A percentile compares a stretch with the other conserved stretches of the same genome.
Evolutionary conservation across 2,888 invertebrate genomes (phyloP).

Genomic region (Siphlonurus alternatus): DNA sequence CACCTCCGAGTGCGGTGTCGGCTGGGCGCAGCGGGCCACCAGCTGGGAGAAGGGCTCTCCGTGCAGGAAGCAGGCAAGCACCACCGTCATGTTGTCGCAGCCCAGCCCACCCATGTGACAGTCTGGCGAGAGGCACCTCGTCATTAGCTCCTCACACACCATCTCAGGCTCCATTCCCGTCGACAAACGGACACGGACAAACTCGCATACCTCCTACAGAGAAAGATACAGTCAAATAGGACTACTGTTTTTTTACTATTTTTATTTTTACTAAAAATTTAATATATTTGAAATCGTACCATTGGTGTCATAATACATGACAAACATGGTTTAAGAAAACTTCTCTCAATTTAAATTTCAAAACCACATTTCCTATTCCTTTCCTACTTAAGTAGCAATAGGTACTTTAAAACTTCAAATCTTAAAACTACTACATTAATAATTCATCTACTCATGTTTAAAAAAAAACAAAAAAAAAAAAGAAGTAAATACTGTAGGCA

Average conservation of each 20-base stretch:
- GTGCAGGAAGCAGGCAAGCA: conserved; percentile 63
- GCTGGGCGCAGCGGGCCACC: conserved; percentile 21
- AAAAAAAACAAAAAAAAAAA: too few relatives aligned
- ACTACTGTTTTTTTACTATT: neutral
- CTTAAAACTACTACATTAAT: conserved; percentile 1
- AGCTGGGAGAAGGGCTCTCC: conserved; percentile 32
- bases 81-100: conserved; percentile 98
- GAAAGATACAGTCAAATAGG: neutral
- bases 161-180: conserved; percentile 75
- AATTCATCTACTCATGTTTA: too few relatives aligned
- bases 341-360: neutral
- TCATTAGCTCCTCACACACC: conserved; percentile 93
- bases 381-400: neutral
- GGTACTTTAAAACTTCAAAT: neutral
- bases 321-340: neutral
- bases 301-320: neutral
- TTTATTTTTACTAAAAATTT: neutral
- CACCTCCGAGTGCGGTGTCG: neutral
- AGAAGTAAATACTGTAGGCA: too few relatives aligned
- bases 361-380: neutral
- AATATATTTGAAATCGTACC: neutral
- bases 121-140: conserved; percentile 89
- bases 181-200: conserved; percentile 68
- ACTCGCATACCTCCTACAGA: conserved; percentile 66
- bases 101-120: conserved; percentile 93